Base-by-base conservation (phyloP, 2,113 vertebrate species). In the Numida meleagris region DNA sequence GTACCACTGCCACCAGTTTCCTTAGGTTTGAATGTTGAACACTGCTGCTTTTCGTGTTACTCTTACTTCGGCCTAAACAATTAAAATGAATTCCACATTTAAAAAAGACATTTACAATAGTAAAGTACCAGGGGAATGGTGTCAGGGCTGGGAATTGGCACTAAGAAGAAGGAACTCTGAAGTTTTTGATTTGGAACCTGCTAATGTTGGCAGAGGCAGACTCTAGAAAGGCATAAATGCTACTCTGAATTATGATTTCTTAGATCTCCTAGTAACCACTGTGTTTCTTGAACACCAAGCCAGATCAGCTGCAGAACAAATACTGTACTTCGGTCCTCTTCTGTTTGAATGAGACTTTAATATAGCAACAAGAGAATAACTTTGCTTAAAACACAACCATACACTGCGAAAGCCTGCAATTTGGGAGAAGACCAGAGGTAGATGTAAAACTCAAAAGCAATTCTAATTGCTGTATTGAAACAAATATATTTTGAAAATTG, bases 221-320 rank as follows among this genome's bases (percentile, higher is more conserved):
- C 6, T 58, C 20, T 43, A 46, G 43, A 73, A 88, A 80, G 53
- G 25, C 48, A 65, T 61, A 55, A 72, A 53, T 19, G n/a, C 48
- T 88, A 42, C 45, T 58, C n/a, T 83, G 76, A 93, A 75, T 74
- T 74, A 71, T 1, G 0, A 14, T 83, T 94, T 86, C 68, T 81
- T 57, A 48, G 50, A 76, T 88, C 21, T 79, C 59, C 55, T 77
- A 80, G 65, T 66, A 91, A 91, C 72, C 12, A 34, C 27, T 70
- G 63, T 53, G 62, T 55, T 75, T 63, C 72, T 82, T 86, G 72
- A 91, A 73, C 33, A 10, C 7, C 87, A 33, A 86, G 62, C 72
- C 1, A 2, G 24, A 77, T 75, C 50, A 88, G 50, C 24, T 62
- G 63, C 42, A 91, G 55, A 93, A 34, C 77, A 31, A 87, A 61